Evolutionary conservation across 2,797 vertebrate species (phyloP), one percentile per base, ranked within the genome.

Genomic region (Helostoma temminkii): DNA sequence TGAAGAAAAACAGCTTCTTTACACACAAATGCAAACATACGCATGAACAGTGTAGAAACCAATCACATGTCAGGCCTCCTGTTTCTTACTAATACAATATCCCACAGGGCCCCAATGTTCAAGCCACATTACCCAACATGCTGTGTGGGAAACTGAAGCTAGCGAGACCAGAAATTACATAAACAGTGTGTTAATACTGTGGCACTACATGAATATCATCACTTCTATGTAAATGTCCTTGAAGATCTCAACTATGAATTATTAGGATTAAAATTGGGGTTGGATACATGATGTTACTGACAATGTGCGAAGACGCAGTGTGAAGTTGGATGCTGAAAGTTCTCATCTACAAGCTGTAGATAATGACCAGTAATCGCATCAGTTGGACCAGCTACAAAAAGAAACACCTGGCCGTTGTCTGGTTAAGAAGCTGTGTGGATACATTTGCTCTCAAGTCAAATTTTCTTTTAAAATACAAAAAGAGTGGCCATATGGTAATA

Each of bases 131-230:
- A 36, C 53, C 39, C 19, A 50, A 47, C 50, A 61, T 26, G 59
- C 19, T 26, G 59, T 43, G 66, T 63, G 50, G 57, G 66, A 66
- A 74, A 71, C 21, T 12, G 18, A n/a, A 18, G 10, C 22, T 9
- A 28, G 6, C n/a, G 22, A 21, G 19, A 26, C n/a, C 28, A 21
- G 19, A 26, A 46, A 39, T 4, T 8, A 32, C 26, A 36, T 36
- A 12, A 36, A 36, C 19, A 28, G 3, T 49, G 8, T 16, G n/a
- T 26, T 18, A 21, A 16, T n/a, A 11, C 9, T n/a, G n/a, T n/a
- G 22, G 3, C n/a, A 43, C 22, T n/a, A n/a, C n/a, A 8, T 30
- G n/a, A 52, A 39, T 25, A 24, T 30, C 6, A 45, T 4, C n/a
- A 25, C 4, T 18, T 6, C n/a, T n/a, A n/a, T n/a, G n/a, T 41